These are phyloP conservation scores for Sphenodon punctatus DNA, from an alignment of 2,797 vertebrate genomes.

Conservation along the genomic window DNA sequence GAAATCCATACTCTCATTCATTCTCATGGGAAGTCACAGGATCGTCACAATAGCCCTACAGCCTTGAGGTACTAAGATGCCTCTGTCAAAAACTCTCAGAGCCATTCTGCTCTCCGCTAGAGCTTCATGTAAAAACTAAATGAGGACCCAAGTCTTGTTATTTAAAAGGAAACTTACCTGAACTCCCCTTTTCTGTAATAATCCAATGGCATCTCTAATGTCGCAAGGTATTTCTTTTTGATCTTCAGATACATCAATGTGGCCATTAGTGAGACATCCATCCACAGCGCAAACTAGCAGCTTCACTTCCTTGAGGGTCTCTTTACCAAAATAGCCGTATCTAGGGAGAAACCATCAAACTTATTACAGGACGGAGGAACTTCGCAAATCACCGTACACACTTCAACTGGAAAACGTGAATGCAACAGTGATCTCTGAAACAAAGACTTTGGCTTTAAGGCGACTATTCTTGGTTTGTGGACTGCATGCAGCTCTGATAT, in stretches of 20 bases:
- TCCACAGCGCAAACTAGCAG: slow-evolving; percentile 88
- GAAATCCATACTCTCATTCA: no score
- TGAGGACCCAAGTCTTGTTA: no score
- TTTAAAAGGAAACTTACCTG: slow-evolving; percentile 85
- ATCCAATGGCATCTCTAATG: slow-evolving; percentile 79
- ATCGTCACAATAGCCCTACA: no score
- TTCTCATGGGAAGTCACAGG: no score
- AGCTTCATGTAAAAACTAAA: no score
- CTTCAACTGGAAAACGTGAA: background rate
- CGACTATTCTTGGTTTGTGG: no score
- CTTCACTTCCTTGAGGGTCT: slow-evolving; percentile 80
- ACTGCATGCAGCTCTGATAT: no score
- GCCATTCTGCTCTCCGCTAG: no score
- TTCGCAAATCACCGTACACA: background rate
- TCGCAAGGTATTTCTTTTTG: slow-evolving; percentile 86
- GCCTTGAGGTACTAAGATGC: no score
- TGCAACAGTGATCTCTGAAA: background rate
- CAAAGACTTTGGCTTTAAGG: background rate
- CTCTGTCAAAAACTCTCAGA: no score
- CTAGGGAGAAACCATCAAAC: slow-evolving; percentile 72
- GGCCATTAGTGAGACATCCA: slow-evolving; percentile 87
- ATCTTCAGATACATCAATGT: slow-evolving; percentile 78
- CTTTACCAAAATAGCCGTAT: slow-evolving; percentile 91
- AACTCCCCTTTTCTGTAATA: slow-evolving; percentile 80
- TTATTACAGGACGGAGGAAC: slow-evolving; percentile 23